phyloP scores from a whole-genome alignment of 2,797 vertebrate species.

The Hyperoplus lanceolatus region DNA sequence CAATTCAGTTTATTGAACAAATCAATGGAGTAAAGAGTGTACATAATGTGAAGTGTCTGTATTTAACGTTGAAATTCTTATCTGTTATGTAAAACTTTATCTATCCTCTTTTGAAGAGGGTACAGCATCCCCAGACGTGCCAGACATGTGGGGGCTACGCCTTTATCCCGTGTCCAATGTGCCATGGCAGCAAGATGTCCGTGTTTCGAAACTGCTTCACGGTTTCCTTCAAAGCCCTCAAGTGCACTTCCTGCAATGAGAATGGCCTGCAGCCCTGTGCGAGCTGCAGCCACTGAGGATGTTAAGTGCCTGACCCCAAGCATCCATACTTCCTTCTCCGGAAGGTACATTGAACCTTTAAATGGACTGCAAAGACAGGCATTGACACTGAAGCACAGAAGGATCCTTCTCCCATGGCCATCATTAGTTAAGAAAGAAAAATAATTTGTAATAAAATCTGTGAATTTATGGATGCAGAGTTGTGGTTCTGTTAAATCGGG shows the following conservation, averaged over 20 bases:
- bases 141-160: slow-evolving; percentile 94
- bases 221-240: slow-evolving; percentile 98
- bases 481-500: neutral
- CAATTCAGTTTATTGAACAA: too few species aligned
- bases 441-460: slow-evolving; percentile 75
- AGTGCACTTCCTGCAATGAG: slow-evolving; percentile 98
- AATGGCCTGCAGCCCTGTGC: slow-evolving; percentile 95
- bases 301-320: slow-evolving; percentile 76
- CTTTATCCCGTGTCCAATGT: slow-evolving; percentile 95
- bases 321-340: slow-evolving; percentile 23
- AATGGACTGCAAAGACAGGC: slow-evolving; percentile 56
- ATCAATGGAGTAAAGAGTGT: too few species aligned
- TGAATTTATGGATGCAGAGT: slow-evolving; percentile 36
- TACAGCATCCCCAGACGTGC: slow-evolving; percentile 94
- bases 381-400: slow-evolving; percentile 29
- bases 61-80: neutral
- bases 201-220: slow-evolving; percentile 98
- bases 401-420: slow-evolving; percentile 69
- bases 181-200: slow-evolving; percentile 99
- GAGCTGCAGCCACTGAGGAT: slow-evolving; percentile 88
- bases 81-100: neutral
- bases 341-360: slow-evolving; percentile 43
- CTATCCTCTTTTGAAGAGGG: slow-evolving; percentile 84
- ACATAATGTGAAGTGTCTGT: neutral
- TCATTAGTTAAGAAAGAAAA: slow-evolving; percentile 64